Base-by-base conservation (phyloP, 1,140 invertebrate genomes). In the Paraescarpia echinospica region DNA sequence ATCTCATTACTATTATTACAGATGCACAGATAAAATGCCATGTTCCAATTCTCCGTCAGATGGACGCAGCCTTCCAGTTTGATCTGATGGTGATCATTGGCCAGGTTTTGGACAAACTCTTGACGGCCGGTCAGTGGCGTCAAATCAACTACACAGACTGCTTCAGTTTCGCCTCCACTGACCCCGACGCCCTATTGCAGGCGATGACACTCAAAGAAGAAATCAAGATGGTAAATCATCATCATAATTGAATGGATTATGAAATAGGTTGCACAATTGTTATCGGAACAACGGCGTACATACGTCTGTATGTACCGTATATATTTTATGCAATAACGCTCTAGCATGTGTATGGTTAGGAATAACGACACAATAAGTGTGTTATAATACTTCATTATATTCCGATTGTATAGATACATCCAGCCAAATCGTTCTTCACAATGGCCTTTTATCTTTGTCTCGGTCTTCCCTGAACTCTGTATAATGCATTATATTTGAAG, bases 51-150 rank as follows among this genome's bases (percentile, higher is more conserved):
- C 8, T 77, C 59, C 59, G 22, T 18, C 59, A 77, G 59, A 77
- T 77, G 59, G 59, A 77, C 4, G 97, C 98, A 9, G 97, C 98
- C 0, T 98, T 99, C 95, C 98, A 98, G 95, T 98, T 98, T 95
- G 98, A 99, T 95, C 95, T 98, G 35, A 92, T 93, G 14, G 92
- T 88, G n/a, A 89, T 94, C 14, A 91, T 95, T 22, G 91, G 91
- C 0, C 91, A 92, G 5, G 93, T 91, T 4, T 89, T 94, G 34
- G 34, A 91, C 41, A 91, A 59, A 27, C 48, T 91, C 34, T 48
- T 91, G n/a, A 31, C 34, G 6, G 2, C 91, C 33, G 91, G 91
- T 48, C 35, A 91, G 33, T 91, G 91, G 91, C 48, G 89, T 14
- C 92, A 92, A 18, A 92, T 94, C 88, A 91, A 48, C 31, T 92